Conservation (phyloP, 2,797 vertebrate species). For the Tangara arthus region DNA sequence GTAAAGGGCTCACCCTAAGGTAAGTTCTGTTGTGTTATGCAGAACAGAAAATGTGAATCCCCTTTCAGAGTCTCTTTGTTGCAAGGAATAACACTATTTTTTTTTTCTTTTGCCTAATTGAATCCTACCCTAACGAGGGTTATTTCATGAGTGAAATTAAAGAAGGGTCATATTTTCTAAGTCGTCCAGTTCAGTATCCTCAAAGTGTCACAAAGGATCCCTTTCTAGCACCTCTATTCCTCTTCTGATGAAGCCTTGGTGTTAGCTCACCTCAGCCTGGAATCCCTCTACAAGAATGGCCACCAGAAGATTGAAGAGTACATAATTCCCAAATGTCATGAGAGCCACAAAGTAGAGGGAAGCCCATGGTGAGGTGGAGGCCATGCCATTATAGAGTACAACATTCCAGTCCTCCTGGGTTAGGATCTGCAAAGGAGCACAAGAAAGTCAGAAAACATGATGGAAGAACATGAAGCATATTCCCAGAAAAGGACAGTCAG, state of each 20-base stretch:
- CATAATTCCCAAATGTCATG: conserved; percentile 99
- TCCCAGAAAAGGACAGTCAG: background rate
- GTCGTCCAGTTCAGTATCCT: background rate
- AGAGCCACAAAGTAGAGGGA: conserved; percentile 97
- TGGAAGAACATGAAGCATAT: background rate
- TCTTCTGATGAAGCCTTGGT: background rate
- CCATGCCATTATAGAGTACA: conserved; percentile 98
- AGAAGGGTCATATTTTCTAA: background rate
- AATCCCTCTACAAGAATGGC: conserved; percentile 98
- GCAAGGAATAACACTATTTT: background rate
- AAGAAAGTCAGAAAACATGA: background rate
- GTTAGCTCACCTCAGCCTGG: conserved; percentile 90
- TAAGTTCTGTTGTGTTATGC: background rate
- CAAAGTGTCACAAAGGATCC: background rate
- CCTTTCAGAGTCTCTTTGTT: background rate
- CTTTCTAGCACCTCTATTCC: background rate
- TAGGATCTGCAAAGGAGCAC: conserved; percentile 81
- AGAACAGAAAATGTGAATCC: background rate
- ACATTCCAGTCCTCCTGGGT: conserved; percentile 99
- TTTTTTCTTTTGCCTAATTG: background rate
- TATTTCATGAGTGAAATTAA: background rate
- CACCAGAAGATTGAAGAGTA: conserved; percentile 96
- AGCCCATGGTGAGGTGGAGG: conserved; percentile 93
- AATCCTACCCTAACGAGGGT: background rate
- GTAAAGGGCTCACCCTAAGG: background rate